Conservation (phyloP, 2,113 vertebrate genomes). For the Oncorhynchus tshawytscha region DNA sequence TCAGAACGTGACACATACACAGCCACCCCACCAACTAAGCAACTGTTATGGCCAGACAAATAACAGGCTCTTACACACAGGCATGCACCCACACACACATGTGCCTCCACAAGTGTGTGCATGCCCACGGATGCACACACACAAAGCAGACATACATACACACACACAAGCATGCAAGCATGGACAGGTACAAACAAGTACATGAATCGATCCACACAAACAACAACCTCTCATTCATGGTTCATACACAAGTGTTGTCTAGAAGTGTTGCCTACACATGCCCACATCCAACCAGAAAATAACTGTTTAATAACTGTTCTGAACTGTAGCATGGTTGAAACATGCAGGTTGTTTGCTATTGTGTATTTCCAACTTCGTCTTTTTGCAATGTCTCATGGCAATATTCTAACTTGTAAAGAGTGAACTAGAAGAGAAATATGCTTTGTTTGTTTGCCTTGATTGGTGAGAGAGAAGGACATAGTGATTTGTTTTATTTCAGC, state of each 20-base stretch:
- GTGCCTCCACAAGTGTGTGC: not conserved
- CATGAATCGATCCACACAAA: not conserved
- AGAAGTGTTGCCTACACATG: not conserved
- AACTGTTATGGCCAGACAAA: constrained; percentile 56
- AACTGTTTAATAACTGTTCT: not conserved
- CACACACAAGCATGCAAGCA: not conserved
- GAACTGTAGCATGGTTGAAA: not conserved
- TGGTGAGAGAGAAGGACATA: not conserved
- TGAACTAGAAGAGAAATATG: not conserved
- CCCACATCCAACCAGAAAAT: not conserved
- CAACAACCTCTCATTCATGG: not conserved
- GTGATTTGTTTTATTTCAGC: constrained; percentile 6
- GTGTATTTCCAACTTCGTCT: not conserved
- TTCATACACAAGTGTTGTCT: not conserved
- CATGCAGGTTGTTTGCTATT: not conserved
- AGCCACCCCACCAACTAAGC: constrained; percentile 42
- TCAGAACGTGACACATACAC: no score
- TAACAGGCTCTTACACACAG: constrained; percentile 25
- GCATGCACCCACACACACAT: not conserved
- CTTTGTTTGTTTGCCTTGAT: not conserved
- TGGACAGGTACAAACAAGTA: not conserved
- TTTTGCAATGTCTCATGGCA: not conserved
- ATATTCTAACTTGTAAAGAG: not conserved
- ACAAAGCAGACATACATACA: not conserved
- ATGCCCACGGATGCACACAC: not conserved